Evolutionary conservation across 2,797 vertebrate species (phyloP).

Genomic region (Macroramphosus scolopax): DNA sequence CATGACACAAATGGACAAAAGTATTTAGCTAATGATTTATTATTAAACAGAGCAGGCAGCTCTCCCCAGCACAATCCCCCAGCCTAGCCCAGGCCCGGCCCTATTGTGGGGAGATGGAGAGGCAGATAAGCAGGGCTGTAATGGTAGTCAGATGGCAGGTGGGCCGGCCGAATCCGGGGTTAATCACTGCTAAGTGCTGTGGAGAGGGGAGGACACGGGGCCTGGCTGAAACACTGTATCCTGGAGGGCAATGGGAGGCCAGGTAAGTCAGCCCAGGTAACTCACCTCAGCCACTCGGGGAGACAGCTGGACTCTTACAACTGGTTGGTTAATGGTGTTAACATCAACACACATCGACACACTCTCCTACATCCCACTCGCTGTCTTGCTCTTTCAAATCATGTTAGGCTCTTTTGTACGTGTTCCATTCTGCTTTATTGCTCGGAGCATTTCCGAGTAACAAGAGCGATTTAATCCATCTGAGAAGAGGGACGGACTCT

Average conservation of each 20-base stretch:
- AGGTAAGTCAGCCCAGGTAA: constrained; percentile 74
- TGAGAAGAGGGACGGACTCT: constrained; percentile 58
- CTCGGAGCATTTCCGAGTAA: constrained; percentile 70
- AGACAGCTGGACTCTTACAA: constrained; percentile 60
- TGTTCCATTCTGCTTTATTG: constrained; percentile 63
- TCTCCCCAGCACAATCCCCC: constrained; percentile 63
- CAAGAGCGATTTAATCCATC: constrained; percentile 71
- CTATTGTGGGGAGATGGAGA: constrained; percentile 79
- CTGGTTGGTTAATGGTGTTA: constrained; percentile 65
- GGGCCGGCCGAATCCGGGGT: constrained; percentile 76
- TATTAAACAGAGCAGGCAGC: constrained; percentile 79
- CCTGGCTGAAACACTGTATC: constrained; percentile 75
- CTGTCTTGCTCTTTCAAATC: constrained; percentile 54
- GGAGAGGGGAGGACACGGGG: constrained; percentile 71
- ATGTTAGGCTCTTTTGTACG: constrained; percentile 67
- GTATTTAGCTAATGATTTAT: constrained; percentile 88
- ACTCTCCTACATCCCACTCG: constrained; percentile 44
- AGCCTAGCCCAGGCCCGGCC: constrained; percentile 65
- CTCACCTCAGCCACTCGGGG: constrained; percentile 44
- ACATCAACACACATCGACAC: constrained; percentile 63
- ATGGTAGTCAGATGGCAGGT: constrained; percentile 85
- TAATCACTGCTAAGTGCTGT: constrained; percentile 86
- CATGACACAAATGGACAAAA: constrained; percentile 84
- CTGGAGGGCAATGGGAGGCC: constrained; percentile 66
- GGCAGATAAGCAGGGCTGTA: constrained; percentile 79